Percentiles rank a stretch among this genome's conserved stretches.
Evolutionary conservation across 2,888 invertebrate species (phyloP).

Genomic region (Camptogramma bilineatum): DNA sequence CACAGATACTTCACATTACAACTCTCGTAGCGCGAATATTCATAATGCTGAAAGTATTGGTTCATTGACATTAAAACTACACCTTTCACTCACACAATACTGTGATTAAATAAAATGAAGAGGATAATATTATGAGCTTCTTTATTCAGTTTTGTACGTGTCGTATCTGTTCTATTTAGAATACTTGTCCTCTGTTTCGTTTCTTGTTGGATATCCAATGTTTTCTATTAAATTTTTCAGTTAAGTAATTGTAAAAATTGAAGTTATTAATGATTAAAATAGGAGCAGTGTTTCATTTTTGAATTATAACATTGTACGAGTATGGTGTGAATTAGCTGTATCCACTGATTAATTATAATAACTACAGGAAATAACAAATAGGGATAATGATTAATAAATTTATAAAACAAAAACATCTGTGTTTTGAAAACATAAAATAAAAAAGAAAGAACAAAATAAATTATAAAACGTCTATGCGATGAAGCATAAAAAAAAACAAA

Average conservation of each 20-base stretch:
- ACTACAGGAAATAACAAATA: background rate
- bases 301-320: background rate
- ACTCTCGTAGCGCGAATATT: conserved; percentile 1
- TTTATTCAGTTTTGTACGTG: conserved; percentile 1
- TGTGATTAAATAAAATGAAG: conserved; percentile 10
- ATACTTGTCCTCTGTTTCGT: background rate
- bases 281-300: background rate
- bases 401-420: background rate
- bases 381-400: conserved; percentile 1
- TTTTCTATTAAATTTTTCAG: background rate
- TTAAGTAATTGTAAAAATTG: background rate
- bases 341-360: background rate
- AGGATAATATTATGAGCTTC: conserved; percentile 1
- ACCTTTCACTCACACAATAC: background rate
- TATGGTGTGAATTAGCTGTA: background rate
- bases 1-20: conserved; percentile 38
- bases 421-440: conserved; percentile 10
- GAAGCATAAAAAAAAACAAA: background rate
- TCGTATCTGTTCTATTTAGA: background rate
- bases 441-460: background rate
- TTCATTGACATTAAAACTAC: conserved; percentile 10
- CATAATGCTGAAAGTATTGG: background rate
- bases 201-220: background rate
- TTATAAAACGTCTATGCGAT: background rate
- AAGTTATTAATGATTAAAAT: background rate